phyloP scores from a whole-genome alignment of 37 sponge, comb jelly and placozoan genomes.

The Tethya wilhelma region DNA sequence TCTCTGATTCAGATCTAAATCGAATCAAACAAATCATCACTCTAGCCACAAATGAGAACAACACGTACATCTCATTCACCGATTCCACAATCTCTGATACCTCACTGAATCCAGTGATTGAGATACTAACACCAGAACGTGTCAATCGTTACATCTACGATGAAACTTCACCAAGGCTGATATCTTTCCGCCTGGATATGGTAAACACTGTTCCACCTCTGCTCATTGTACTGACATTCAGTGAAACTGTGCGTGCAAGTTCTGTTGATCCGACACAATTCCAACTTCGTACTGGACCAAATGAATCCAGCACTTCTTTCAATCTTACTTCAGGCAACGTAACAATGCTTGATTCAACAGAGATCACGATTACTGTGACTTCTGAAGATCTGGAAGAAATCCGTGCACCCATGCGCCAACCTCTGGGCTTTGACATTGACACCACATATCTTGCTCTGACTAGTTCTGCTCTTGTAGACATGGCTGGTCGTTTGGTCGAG shows the following conservation, averaged over 20 bases:
- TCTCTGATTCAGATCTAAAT: slow-evolving; percentile 84
- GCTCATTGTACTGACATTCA: slow-evolving; percentile 82
- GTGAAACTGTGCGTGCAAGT: slow-evolving; percentile 75
- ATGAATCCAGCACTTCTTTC: slow-evolving; percentile 8
- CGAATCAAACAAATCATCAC: slow-evolving; percentile 70
- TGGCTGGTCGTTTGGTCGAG: slow-evolving; percentile 65
- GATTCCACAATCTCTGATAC: slow-evolving; percentile 65
- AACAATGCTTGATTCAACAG: slow-evolving; percentile 70
- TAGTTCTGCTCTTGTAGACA: slow-evolving; percentile 60
- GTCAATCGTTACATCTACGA: slow-evolving; percentile 50
- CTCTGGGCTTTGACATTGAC: slow-evolving; percentile 65
- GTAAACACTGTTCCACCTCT: slow-evolving; percentile 79
- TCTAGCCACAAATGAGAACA: slow-evolving; percentile 62
- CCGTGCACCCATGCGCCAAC: slow-evolving; percentile 65
- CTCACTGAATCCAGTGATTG: slow-evolving; percentile 51
- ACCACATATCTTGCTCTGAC: slow-evolving; percentile 66
- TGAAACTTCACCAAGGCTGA: slow-evolving; percentile 60
- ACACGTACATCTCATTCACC: slow-evolving; percentile 60
- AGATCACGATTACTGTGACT: slow-evolving; percentile 71
- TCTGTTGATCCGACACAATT: slow-evolving; percentile 66
- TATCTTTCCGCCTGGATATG: slow-evolving; percentile 83
- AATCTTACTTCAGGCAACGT: slow-evolving; percentile 72
- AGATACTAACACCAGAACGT: slow-evolving; percentile 13
- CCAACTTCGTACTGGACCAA: slow-evolving; percentile 21
- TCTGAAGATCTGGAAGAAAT: slow-evolving; percentile 70